phyloP scores from a whole-genome alignment of 2,113 vertebrate genomes.

The Picathartes gymnocephalus region DNA sequence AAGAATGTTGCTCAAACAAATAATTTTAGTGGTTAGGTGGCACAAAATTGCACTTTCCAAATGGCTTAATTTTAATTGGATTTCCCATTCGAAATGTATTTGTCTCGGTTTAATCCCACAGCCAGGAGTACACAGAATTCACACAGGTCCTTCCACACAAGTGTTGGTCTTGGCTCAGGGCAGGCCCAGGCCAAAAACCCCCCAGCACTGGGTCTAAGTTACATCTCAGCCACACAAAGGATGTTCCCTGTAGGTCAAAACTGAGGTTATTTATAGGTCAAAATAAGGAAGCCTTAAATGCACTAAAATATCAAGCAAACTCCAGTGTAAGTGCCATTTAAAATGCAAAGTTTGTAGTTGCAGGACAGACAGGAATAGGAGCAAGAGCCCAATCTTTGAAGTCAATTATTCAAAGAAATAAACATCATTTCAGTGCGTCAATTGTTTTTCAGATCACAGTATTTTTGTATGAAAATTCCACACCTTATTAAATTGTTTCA shows the following conservation, averaged over 20 bases:
- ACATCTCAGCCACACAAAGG: conserved; percentile 37
- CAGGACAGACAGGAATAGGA: background rate
- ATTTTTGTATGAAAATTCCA: conserved; percentile 6
- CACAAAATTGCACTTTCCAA: background rate
- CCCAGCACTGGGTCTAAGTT: background rate
- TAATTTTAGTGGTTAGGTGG: background rate
- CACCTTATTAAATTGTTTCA: background rate
- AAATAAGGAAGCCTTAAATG: conserved; percentile 29
- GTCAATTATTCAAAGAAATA: conserved; percentile 2
- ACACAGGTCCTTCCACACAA: background rate
- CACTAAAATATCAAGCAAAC: background rate
- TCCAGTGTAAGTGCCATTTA: background rate
- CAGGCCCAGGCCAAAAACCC: background rate
- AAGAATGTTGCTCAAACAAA: background rate
- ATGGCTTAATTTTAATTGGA: background rate
- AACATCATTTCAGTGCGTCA: background rate
- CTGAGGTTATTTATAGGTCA: conserved; percentile 4
- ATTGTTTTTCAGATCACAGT: background rate
- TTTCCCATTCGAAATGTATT: background rate
- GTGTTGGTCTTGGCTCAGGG: background rate
- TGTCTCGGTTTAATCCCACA: background rate
- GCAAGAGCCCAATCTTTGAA: background rate
- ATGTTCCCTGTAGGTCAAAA: conserved; percentile 26
- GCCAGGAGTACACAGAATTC: background rate
- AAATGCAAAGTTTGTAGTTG: background rate